Evolutionary conservation across 2,888 invertebrate genomes (phyloP), one percentile per base, ranked within the genome.

Genomic region (Hirtodrosophila trivittata): DNA sequence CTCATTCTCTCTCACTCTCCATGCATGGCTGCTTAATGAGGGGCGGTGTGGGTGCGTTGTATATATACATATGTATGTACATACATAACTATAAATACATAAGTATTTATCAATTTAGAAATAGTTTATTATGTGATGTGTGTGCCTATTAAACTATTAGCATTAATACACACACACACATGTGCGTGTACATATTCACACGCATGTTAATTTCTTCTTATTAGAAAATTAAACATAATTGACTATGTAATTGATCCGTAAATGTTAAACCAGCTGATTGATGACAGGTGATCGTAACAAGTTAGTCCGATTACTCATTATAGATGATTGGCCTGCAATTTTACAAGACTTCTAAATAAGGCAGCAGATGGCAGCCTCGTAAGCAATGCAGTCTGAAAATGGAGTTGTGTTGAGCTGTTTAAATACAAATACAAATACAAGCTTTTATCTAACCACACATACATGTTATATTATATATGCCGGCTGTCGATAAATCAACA

Each of bases 401-500:
- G 74, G 68, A 73, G 43, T 46, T 51, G 42, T 67, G 25, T 38
- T 66, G 43, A 18, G 55, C 9, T 26, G 28, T 45, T 43, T 45
- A 49, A 51, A 56, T 16, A 35, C 38, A 41, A 18, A 49, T 13
- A 52, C 13, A 50, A 18, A 38, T 18, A 13, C 45, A 42, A 13
- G 32, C 38, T 46, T 51, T 56, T 67, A 51, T 68, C 68, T 67
- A 55, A 58, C 35, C 13, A 35, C 5, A 35, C 35, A 35, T 12
- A 12, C 35, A 35, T 12, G 10, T 12, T 18, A 18, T 16, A 18
- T 8, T 12, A 10, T 13, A 26, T 32, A 56, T 52, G 49, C 54
- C 57, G 68, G 39, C 70, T 63, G 69, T 68, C 63, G 63, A 46
- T 70, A 63, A 74, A 68, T 70, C 74, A 70, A 74, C 74, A 68